phyloP scores from a whole-genome alignment of 2,888 invertebrate genomes.

The Nipponacmea schrenckii region DNA sequence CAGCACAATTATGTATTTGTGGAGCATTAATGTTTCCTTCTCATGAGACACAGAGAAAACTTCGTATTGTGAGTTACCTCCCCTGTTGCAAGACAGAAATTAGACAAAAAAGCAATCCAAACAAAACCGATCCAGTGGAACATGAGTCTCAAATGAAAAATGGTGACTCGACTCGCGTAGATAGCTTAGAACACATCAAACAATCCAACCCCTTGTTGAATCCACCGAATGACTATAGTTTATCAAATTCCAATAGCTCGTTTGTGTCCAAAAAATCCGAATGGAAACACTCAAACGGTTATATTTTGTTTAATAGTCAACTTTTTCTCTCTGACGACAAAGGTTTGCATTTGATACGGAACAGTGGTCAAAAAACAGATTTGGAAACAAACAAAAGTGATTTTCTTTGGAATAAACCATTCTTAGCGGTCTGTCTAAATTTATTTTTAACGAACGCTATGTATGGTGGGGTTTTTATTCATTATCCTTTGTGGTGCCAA shows the following conservation, averaged over 20 bases:
- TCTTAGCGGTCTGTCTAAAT: conserved; percentile 12
- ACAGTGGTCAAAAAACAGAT: no score
- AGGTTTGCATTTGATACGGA: no score
- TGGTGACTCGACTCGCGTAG: no score
- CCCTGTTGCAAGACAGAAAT: no score
- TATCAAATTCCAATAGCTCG: no score
- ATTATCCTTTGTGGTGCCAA: conserved; percentile 12
- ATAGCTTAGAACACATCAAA: no score
- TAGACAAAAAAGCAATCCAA: no score
- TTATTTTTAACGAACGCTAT: conserved; percentile 10
- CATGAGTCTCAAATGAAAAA: not conserved
- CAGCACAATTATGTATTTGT: conserved; percentile 5
- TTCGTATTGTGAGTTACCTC: no score
- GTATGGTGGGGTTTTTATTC: conserved; percentile 2
- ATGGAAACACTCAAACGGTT: not conserved
- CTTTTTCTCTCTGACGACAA: conserved; percentile 1
- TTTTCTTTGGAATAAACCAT: not conserved
- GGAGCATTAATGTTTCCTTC: conserved; percentile 13
- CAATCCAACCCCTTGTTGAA: no score
- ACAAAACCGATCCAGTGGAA: not conserved
- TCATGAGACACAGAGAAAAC: not conserved
- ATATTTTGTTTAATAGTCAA: not conserved
- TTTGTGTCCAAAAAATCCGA: not conserved
- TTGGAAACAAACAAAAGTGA: no score
- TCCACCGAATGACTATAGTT: no score